These are phyloP conservation scores for Spea bombifrons DNA, from an alignment of 2,113 vertebrate genomes.

Conservation along the genomic window DNA sequence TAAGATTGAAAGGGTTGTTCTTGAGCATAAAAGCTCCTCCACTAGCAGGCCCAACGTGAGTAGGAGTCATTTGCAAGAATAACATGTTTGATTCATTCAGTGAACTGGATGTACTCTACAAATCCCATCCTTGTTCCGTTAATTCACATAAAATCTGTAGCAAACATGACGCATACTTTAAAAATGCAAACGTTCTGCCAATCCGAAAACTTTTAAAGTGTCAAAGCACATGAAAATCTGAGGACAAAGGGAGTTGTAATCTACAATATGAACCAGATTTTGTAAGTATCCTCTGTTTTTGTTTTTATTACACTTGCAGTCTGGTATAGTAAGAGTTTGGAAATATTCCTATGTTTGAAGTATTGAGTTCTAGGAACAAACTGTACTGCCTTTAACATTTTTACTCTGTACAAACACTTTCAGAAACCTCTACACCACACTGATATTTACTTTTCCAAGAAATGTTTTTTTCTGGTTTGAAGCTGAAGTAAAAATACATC, in stretches of 20 bases:
- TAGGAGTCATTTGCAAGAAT: no score
- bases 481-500: background rate
- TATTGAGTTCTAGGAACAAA: slow-evolving; percentile 20
- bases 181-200: slow-evolving; percentile 4
- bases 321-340: slow-evolving; percentile 25
- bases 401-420: slow-evolving; percentile 11
- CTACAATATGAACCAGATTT: slow-evolving; percentile 24
- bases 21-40: no score
- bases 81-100: background rate
- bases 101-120: no score
- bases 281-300: slow-evolving; percentile 25
- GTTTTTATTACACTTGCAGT: slow-evolving; percentile 9
- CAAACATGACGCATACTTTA: slow-evolving; percentile 13
- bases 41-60: no score
- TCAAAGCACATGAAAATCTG: slow-evolving; percentile 1
- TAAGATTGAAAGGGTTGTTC: no score
- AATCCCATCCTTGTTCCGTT: background rate
- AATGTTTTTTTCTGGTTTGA: slow-evolving; percentile 1
- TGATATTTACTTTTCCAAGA: slow-evolving; percentile 6
- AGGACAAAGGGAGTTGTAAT: slow-evolving; percentile 6
- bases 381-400: slow-evolving; percentile 6
- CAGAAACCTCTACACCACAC: background rate
- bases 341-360: slow-evolving; percentile 12
- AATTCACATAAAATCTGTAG: background rate
- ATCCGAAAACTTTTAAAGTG: slow-evolving; percentile 10